These are phyloP conservation scores for Euzetes globulus DNA, from an alignment of 2,888 invertebrate species.

Conservation along the genomic window DNA sequence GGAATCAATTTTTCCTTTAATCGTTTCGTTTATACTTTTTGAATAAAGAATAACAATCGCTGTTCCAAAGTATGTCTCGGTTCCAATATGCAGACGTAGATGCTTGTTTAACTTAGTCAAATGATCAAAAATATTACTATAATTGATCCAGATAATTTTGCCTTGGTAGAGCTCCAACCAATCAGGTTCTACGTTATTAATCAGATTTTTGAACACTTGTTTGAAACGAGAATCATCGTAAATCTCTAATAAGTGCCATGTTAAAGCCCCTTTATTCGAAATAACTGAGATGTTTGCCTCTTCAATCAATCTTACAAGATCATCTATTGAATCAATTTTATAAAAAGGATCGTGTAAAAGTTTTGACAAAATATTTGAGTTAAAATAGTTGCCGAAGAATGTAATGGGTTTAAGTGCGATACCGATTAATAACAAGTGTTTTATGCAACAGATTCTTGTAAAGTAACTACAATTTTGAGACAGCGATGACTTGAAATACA, in stretches of 20 bases:
- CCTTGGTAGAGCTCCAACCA: too few species aligned
- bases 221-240: neutral
- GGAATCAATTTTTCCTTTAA: neutral
- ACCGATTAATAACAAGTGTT: neutral
- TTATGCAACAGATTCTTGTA: neutral
- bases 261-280: neutral
- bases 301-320: neutral
- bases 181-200: too few species aligned
- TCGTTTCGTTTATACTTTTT: neutral
- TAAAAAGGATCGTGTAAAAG: neutral
- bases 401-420: neutral
- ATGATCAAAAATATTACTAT: neutral
- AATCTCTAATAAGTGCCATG: neutral
- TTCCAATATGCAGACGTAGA: neutral
- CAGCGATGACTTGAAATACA: too few species aligned
- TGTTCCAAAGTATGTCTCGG: neutral
- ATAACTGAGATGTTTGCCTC: neutral
- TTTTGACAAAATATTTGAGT: neutral
- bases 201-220: neutral
- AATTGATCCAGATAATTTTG: neutral
- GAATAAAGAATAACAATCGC: neutral
- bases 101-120: neutral
- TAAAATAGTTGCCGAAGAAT: neutral
- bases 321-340: neutral
- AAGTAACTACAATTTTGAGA: neutral